Evolutionary conservation across 2,888 invertebrate species (phyloP), one percentile per base, ranked within the genome.

Genomic region (Lasioglossum marginatum): DNA sequence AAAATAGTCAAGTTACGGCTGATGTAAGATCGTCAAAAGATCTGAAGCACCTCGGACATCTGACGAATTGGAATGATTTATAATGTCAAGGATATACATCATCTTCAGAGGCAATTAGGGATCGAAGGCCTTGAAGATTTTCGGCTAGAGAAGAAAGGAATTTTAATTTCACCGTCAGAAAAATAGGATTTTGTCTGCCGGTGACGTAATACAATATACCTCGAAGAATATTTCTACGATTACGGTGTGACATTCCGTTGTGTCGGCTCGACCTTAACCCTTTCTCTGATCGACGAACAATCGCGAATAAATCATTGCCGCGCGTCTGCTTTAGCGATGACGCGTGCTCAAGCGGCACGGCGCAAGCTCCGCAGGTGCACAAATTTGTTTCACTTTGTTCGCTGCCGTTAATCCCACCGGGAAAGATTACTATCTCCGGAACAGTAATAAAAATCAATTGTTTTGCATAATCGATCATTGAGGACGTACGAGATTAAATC

Each of bases 221-320:
- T 72, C 73, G 77, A 76, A 43, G 90, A 89, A 90, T 91, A 89
- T 85, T 85, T 88, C 75, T 82, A 10, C 74, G 83, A 68, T 86
- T 89, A 84, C 86, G 71, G 10, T 70, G 68, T 72, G 60, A 77
- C 81, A 82, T 86, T 87, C 82, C 70, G 40, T 45, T 6, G 37
- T 8, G 48, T 27, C 79, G 73, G 79, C 84, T 82, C 84, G 91
- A 86, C 90, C 90, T 91, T 86, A 86, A 91, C 88, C 89, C 91
- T 91, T 87, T 87, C 91, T 85, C 81, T 79, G 82, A 86, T 81
- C 81, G 77, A 68, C 57, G 75, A 70, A 81, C 76, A 81, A 89
- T 88, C 87, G 73, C 66, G 85, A 63, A 86, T 91, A 90, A 90
- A 90, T 90, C 87, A 85, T 87, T 76, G 75, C 71, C 70, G 80